Evolutionary conservation across 30 jellyfish, hydroid and myxozoan species (phyloP), one percentile per base, ranked within the genome.

Genomic region (Turritopsis rubra): DNA sequence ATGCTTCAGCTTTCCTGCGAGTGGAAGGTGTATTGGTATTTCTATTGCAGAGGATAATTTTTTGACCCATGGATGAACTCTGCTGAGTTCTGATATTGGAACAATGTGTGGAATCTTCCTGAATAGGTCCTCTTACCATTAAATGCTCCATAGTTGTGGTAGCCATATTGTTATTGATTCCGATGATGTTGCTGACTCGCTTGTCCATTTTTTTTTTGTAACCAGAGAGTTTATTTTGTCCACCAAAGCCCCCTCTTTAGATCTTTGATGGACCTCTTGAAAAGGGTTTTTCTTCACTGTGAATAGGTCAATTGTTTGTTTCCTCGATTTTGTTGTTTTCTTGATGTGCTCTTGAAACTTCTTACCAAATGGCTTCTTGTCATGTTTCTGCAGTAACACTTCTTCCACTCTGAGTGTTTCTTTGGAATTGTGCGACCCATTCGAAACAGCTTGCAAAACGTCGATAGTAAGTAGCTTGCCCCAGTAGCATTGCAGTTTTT

Each of bases 201-300:
- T 54, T 54, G 72, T n/a, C 72, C 72, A 54, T 18, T n/a, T n/a
- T 54, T 54, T 54, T 54, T 16, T 54, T 16, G n/a, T 54, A 54
- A 54, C n/a, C 72, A 54, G 72, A 54, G 72, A 54, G n/a, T 54
- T 54, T 54, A 54, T n/a, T 18, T 54, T 18, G 72, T 54, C 72
- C 72, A 54, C 72, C 72, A 54, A 54, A 54, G 72, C 72, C 73
- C 73, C 21, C 73, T 60, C 73, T 60, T 23, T 60, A 23, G 0
- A n/a, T 16, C 72, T 0, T 60, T 60, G 0, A 60, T 0, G 73
- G 73, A 60, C 73, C 73, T 60, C 73, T 23, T 23, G 73, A 60
- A 60, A 60, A 23, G 73, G 73, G 22, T 60, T 60, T 0, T 60
- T 54, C 0, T 60, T 60, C 21, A 23, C 73, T 23, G 73, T 18